phyloP scores from a whole-genome alignment of 2,888 invertebrate species.

The Athetis lepigone region DNA sequence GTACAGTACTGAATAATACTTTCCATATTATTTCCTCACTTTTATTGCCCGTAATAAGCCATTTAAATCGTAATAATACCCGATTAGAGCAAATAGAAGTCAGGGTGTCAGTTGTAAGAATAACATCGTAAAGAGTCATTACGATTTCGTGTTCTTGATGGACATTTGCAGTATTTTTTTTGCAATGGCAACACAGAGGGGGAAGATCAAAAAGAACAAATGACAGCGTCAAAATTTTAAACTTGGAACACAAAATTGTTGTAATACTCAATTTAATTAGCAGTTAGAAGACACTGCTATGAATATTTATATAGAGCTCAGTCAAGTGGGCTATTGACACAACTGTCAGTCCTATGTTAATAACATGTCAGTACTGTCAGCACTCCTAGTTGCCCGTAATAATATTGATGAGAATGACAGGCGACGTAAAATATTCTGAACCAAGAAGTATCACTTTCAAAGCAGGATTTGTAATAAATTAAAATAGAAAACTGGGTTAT shows the following conservation, averaged over 20 bases:
- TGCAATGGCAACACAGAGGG: neutral
- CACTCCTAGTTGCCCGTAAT: slow-evolving; percentile 55
- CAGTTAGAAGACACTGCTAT: slow-evolving; percentile 32
- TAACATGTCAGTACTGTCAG: slow-evolving; percentile 61
- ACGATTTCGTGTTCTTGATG: slow-evolving; percentile 25
- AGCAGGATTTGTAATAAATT: slow-evolving; percentile 60
- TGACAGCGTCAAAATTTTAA: neutral
- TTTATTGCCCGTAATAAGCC: slow-evolving; percentile 76
- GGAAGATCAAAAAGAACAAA: neutral
- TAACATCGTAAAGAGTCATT: slow-evolving; percentile 38
- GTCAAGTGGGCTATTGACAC: slow-evolving; percentile 61
- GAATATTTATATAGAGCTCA: slow-evolving; percentile 57
- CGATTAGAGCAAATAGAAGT: slow-evolving; percentile 54
- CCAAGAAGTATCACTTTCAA: slow-evolving; percentile 56
- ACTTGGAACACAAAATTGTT: slow-evolving; percentile 19
- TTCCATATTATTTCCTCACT: slow-evolving; percentile 71
- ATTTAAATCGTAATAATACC: slow-evolving; percentile 60
- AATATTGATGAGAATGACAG: slow-evolving; percentile 67
- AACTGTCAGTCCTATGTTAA: slow-evolving; percentile 64
- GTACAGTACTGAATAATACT: slow-evolving; percentile 61
- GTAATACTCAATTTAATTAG: slow-evolving; percentile 47
- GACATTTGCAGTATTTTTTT: slow-evolving; percentile 36
- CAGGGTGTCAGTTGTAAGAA: slow-evolving; percentile 41
- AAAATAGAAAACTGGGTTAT: slow-evolving; percentile 53
- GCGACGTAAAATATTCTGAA: slow-evolving; percentile 48